A percentile compares a stretch with the other conserved stretches of the same genome.
These are phyloP conservation scores for Temnothorax nylanderi DNA, from an alignment of 1,140 invertebrate species.

Conservation along the genomic window DNA sequence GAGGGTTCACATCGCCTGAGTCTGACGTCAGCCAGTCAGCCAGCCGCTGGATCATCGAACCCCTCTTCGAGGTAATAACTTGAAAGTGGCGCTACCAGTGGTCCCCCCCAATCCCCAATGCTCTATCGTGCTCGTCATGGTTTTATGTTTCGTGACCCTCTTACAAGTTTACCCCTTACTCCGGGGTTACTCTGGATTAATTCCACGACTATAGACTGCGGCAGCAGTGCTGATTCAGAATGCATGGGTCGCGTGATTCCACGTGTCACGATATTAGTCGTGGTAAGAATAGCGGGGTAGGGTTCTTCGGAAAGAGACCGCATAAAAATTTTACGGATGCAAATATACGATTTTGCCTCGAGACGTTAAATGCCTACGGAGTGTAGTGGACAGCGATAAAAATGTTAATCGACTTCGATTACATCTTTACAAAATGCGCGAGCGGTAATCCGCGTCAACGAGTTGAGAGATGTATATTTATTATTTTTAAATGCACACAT, in stretches of 20 bases:
- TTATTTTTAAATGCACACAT: background rate
- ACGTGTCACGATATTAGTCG: constrained; percentile 28
- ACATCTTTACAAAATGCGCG: background rate
- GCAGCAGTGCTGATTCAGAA: constrained; percentile 43
- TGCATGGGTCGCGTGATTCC: constrained; percentile 48
- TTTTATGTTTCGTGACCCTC: constrained; percentile 65
- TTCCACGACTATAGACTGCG: constrained; percentile 25
- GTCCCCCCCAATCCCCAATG: background rate
- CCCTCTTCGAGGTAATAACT: constrained; percentile 55
- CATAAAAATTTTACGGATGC: constrained; percentile 29
- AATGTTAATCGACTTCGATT: constrained; percentile 46
- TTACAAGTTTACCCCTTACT: constrained; percentile 19
- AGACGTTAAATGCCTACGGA: background rate
- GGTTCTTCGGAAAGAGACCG: background rate
- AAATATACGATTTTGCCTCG: background rate
- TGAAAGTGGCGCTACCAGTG: constrained; percentile 47
- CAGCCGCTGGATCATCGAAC: background rate
- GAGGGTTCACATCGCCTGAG: constrained; percentile 4
- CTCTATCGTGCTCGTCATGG: constrained; percentile 2
- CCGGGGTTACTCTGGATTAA: constrained; percentile 39
- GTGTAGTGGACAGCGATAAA: background rate
- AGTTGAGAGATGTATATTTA: background rate
- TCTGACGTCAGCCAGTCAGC: constrained; percentile 61
- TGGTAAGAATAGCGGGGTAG: background rate
- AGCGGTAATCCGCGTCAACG: background rate